Evolutionary conservation across 1,140 invertebrate genomes (phyloP).

Genomic region (Bombus huntii): DNA sequence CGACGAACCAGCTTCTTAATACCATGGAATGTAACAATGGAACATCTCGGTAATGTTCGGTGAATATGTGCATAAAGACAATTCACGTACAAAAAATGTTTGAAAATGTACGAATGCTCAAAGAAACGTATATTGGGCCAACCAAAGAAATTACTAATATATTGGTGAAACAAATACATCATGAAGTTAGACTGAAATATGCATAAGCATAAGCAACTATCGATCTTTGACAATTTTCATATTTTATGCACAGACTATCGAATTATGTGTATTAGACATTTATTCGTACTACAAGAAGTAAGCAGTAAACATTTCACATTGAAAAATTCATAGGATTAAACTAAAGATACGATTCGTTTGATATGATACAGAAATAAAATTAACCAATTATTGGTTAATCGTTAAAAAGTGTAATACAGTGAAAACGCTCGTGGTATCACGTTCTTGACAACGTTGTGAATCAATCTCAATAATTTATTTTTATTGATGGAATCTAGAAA

Average conservation of each 20-base stretch:
- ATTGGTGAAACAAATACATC: constrained; percentile 46
- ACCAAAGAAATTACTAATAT: constrained; percentile 60
- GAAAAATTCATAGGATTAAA: constrained; percentile 21
- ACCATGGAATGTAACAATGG: constrained; percentile 35
- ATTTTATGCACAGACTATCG: constrained; percentile 4
- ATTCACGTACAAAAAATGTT: constrained; percentile 46
- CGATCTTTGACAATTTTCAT: not conserved
- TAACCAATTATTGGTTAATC: constrained; percentile 34
- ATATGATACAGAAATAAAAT: constrained; percentile 14
- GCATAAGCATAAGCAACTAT: not conserved
- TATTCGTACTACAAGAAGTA: not conserved
- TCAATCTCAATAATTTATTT: constrained; percentile 53
- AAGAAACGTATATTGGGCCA: constrained; percentile 54
- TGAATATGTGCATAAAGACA: constrained; percentile 44
- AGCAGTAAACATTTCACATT: constrained; percentile 25
- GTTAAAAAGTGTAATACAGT: constrained; percentile 52
- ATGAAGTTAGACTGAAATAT: constrained; percentile 25
- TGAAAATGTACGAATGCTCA: constrained; percentile 49
- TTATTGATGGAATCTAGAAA: constrained; percentile 42
- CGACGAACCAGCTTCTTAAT: constrained; percentile 81
- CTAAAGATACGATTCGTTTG: constrained; percentile 16
- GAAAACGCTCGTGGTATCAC: constrained; percentile 29
- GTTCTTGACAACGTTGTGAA: constrained; percentile 29
- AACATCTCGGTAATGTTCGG: constrained; percentile 45
- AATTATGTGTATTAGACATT: constrained; percentile 23